Evolutionary conservation across 2,797 vertebrate genomes (phyloP), one percentile per base, ranked within the genome.

Genomic region (Sebastes vulpes): DNA sequence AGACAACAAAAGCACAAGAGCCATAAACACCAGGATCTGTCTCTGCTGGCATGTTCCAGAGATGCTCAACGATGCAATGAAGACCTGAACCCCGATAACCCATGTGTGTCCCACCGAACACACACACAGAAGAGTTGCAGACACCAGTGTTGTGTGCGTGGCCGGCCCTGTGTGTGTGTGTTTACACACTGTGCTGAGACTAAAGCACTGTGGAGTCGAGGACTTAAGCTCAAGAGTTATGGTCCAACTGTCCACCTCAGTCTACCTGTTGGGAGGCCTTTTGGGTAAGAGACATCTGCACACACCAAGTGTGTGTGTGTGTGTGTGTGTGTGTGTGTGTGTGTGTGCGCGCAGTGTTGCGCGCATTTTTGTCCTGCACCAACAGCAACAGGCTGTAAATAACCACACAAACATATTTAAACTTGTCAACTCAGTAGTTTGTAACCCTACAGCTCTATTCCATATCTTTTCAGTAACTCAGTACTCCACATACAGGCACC

Each of bases 211-310:
- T 56, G 81, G 79, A 87, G 56, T 65, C 11, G 46, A 73, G 77
- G 72, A 85, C 66, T 76, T 60, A 67, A 91, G 61, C 64, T 76
- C 25, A 84, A 68, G 88, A 94, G 69, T 56, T 42, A 94, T 95
- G 94, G 67, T 87, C 75, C 92, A 90, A 26, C 78, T 82, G 65
- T 90, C 76, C 66, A 64, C 69, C 54, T 86, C 91, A 87, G 79
- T 82, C 87, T 92, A 83, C 87, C 85, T 95, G 77, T 85, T 95
- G 76, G 92, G 88, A 91, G 90, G 86, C 89, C 81, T 92, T 67
- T 58, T 90, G 35, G 91, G 94, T 95, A 93, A 95, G 93, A 77
- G 7, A 68, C 56, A 58, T 48, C 11, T 68, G 18, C n/a, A 58
- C 50, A 26, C 53, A 16, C 50, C 9, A 32, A 32, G 9, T 48